These are phyloP conservation scores for Spondyliosoma cantharus DNA, from an alignment of 2,797 vertebrate genomes.

Conservation along the genomic window DNA sequence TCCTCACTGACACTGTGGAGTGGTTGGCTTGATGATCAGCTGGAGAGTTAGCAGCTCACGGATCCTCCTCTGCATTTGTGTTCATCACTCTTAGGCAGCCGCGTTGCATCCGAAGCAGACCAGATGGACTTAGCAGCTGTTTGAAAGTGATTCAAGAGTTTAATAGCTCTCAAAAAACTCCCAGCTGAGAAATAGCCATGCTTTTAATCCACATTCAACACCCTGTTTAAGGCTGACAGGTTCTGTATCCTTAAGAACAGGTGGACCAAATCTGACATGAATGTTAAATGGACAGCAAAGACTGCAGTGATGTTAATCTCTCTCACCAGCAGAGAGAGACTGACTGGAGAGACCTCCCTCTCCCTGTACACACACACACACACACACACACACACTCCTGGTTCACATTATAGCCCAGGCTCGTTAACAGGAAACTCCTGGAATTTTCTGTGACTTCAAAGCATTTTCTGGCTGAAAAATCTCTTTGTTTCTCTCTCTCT, in stretches of 20 bases:
- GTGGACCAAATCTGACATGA: slow-evolving; percentile 32
- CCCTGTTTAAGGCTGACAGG: background rate
- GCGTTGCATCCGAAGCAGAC: slow-evolving; percentile 29
- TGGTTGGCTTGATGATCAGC: slow-evolving; percentile 30
- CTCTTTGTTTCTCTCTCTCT: slow-evolving; percentile 16
- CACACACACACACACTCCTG: slow-evolving; percentile 72
- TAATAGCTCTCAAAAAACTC: slow-evolving; percentile 8
- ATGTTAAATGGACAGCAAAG: slow-evolving; percentile 29
- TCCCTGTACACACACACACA: slow-evolving; percentile 29
- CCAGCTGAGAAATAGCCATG: slow-evolving; percentile 28
- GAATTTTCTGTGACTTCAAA: slow-evolving; percentile 83
- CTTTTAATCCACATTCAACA: slow-evolving; percentile 28
- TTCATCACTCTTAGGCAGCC: slow-evolving; percentile 3
- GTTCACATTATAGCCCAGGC: slow-evolving; percentile 79
- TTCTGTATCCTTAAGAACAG: slow-evolving; percentile 24
- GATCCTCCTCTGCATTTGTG: slow-evolving; percentile 25
- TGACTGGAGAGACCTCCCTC: slow-evolving; percentile 36
- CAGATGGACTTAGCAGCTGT: slow-evolving; percentile 12
- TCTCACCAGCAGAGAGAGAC: slow-evolving; percentile 55
- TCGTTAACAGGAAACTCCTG: slow-evolving; percentile 81
- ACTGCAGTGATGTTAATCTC: slow-evolving; percentile 31
- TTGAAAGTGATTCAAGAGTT: background rate
- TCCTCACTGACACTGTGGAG: slow-evolving; percentile 56
- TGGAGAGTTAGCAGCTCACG: slow-evolving; percentile 38
- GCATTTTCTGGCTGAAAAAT: slow-evolving; percentile 59